Base-by-base conservation (phyloP, 2,113 vertebrate species). In the Lagopus muta region DNA sequence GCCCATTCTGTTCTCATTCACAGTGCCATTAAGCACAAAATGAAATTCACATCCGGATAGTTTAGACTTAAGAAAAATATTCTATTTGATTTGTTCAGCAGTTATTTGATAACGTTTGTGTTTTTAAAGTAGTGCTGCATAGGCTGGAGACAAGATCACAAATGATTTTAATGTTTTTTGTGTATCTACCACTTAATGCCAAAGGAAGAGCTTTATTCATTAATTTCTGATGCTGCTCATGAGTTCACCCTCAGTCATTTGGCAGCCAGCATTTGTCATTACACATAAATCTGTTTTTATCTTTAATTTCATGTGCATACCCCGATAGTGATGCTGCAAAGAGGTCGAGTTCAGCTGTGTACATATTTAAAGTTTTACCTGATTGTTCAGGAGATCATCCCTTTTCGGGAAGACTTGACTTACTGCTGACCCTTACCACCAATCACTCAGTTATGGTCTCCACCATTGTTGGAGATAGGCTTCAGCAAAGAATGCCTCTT, bases 1-100 rank as follows among this genome's bases (percentile, higher is more conserved):
- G 90, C 79, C 92, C 57, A 36, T 88, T 91, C 88, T 86, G 72
- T 34, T 94, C n/a, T 40, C 66, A 72, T 86, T 94, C 93, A 81
- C 47, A 52, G 6, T 34, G 61, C n/a, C 15, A 4, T 55, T 15
- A 88, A 90, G 72, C 42, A 81, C 27, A 81, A 58, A 89, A 58
- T 25, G 62, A 48, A 91, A 88, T 89, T 72, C 60, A 47, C 65
- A 61, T 80, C 72, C 20, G 75, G n/a, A 28, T 80, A 22, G n/a
- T 83, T 88, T 43, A 57, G 40, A 43, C 32, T 45, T 52, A 7
- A 64, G 67, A 38, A 85, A 80, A 83, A 24, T 69, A 54, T 42
- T 64, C 42, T 82, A 6, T 50, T 82, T 52, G 73, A 34, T 48
- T 83, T 40, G n/a, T 67, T 92, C 78, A 55, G 34, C 5, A 3